phyloP scores from a whole-genome alignment of 1,140 invertebrate species.

The Wiebesia pumilae region DNA sequence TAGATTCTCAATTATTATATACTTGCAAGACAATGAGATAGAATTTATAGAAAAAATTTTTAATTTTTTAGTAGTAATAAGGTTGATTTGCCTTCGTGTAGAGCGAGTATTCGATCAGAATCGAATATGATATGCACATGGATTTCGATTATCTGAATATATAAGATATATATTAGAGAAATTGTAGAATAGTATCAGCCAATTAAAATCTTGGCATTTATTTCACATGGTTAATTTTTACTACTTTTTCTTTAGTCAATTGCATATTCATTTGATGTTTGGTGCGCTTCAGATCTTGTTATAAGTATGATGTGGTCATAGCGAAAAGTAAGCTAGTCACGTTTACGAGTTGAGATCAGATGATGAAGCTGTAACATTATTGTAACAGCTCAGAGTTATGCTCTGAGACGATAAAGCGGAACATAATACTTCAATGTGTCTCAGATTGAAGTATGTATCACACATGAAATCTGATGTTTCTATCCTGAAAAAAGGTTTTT shows the following conservation, averaged over 20 bases:
- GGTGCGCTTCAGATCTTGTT: neutral
- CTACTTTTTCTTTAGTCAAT: neutral
- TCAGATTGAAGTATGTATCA: neutral
- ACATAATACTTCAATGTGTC: neutral
- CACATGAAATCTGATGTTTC: neutral
- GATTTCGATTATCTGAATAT: neutral
- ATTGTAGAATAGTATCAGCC: neutral
- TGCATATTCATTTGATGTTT: neutral
- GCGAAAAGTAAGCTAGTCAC: neutral
- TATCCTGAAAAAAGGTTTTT: neutral
- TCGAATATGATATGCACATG: neutral
- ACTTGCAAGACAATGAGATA: too few species aligned
- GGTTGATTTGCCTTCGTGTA: too few species aligned
- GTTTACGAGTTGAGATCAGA: neutral
- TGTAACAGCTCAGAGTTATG: neutral
- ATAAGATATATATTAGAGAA: too few species aligned
- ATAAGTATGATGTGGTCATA: neutral
- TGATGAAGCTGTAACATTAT: neutral
- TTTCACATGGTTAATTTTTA: neutral
- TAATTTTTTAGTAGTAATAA: too few species aligned
- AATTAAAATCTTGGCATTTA: neutral
- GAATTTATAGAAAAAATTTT: too few species aligned
- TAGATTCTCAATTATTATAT: too few species aligned
- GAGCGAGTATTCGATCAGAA: too few species aligned
- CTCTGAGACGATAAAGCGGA: neutral